A percentile compares a stretch with the other conserved stretches of the same genome.
These are phyloP conservation scores for Palaemon carinicauda DNA, from an alignment of 1,140 invertebrate genomes.

Conservation along the genomic window DNA sequence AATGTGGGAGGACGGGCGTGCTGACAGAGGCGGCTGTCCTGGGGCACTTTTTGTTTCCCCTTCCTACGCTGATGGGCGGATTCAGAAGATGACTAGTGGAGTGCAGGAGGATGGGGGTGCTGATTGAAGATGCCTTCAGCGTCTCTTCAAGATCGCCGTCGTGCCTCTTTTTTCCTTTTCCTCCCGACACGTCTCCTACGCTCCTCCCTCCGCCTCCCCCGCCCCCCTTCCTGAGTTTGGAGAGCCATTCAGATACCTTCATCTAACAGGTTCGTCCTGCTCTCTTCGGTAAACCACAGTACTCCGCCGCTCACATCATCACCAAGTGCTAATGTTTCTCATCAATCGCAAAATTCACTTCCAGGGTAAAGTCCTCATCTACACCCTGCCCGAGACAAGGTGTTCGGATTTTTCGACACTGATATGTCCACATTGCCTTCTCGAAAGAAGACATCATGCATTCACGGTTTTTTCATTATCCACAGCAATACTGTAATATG, in stretches of 20 bases:
- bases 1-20: not conserved
- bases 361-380: too few relatives aligned
- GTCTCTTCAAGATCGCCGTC: not conserved
- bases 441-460: too few relatives aligned
- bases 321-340: too few relatives aligned
- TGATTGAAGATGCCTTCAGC: not conserved
- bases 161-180: not conserved
- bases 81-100: conserved; percentile 15
- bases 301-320: too few relatives aligned
- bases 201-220: not conserved
- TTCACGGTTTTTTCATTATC: too few relatives aligned
- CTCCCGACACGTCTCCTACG: not conserved
- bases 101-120: conserved; percentile 9
- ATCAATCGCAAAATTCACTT: too few relatives aligned
- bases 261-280: not conserved
- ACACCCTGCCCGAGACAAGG: too few relatives aligned
- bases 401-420: too few relatives aligned
- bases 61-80: not conserved
- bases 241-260: conserved; percentile 22
- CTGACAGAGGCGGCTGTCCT: not conserved
- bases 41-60: not conserved
- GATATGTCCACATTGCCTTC: too few relatives aligned
- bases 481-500: too few relatives aligned
- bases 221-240: not conserved
- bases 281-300: too few relatives aligned